A percentile compares a stretch with the other conserved stretches of the same genome.
These are phyloP conservation scores for Pseudomyrmex sp. DNA, from an alignment of 1,140 invertebrate genomes.

Conservation along the genomic window DNA sequence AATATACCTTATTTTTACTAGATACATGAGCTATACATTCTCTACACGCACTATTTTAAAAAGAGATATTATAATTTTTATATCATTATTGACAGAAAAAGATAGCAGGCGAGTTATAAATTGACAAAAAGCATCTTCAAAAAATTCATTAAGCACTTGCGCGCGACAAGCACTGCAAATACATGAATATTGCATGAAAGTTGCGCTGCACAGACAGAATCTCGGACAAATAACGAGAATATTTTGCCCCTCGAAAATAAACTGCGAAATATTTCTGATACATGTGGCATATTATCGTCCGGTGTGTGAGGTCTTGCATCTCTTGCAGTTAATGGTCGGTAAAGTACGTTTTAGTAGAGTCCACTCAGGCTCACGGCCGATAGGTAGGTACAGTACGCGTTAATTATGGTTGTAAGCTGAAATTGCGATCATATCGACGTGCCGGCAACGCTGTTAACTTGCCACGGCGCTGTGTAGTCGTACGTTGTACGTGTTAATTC, in stretches of 20 bases:
- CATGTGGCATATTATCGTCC: background rate
- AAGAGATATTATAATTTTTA: too few species aligned
- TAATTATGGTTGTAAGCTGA: slow-evolving; percentile 74
- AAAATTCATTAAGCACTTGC: background rate
- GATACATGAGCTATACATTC: too few species aligned
- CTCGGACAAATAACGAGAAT: background rate
- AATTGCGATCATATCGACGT: slow-evolving; percentile 74
- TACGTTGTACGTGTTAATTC: slow-evolving; percentile 66
- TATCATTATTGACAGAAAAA: too few species aligned
- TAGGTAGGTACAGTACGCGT: slow-evolving; percentile 56
- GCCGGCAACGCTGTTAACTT: slow-evolving; percentile 67
- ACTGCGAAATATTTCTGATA: background rate
- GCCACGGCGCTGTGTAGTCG: slow-evolving; percentile 30
- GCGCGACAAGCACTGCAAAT: background rate
- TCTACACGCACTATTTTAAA: too few species aligned
- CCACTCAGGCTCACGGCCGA: slow-evolving; percentile 48
- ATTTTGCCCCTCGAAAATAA: background rate
- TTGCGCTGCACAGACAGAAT: background rate
- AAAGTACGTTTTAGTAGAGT: slow-evolving; percentile 65
- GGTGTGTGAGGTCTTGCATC: slow-evolving; percentile 2
- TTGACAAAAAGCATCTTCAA: background rate
- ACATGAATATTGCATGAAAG: background rate
- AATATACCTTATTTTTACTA: background rate
- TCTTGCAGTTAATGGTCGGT: slow-evolving; percentile 62
- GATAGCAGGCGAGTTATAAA: background rate